phyloP scores from a whole-genome alignment of 2,797 vertebrate species.

The Pterois miles region DNA sequence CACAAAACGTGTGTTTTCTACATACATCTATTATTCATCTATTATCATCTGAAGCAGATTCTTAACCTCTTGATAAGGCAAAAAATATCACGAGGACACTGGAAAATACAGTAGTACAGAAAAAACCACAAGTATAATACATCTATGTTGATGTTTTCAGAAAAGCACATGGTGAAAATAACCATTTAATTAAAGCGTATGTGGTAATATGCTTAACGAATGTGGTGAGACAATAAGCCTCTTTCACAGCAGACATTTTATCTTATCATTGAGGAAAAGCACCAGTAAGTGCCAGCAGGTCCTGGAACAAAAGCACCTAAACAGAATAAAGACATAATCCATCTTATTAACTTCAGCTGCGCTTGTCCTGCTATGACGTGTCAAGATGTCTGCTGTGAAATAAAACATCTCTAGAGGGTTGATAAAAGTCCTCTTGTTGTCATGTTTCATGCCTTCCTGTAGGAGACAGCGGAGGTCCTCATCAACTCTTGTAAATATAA shows the following conservation, averaged over 20 bases:
- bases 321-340: background rate
- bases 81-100: no score
- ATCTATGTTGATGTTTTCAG: no score
- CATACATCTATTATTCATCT: background rate
- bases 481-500: background rate
- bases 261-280: no score
- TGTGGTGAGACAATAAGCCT: background rate
- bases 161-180: background rate
- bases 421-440: background rate
- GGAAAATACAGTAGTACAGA: no score
- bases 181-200: no score
- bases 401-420: background rate
- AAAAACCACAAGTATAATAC: no score
- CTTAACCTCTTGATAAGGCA: background rate
- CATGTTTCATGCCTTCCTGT: background rate
- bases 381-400: background rate
- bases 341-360: background rate
- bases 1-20: background rate
- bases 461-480: constrained; percentile 23
- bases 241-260: background rate
- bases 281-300: background rate
- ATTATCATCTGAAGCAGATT: background rate
- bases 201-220: background rate
- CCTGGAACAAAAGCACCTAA: background rate
- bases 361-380: background rate